phyloP scores from a whole-genome alignment of 2,888 invertebrate genomes.

The Teleogryllus oceanicus region DNA sequence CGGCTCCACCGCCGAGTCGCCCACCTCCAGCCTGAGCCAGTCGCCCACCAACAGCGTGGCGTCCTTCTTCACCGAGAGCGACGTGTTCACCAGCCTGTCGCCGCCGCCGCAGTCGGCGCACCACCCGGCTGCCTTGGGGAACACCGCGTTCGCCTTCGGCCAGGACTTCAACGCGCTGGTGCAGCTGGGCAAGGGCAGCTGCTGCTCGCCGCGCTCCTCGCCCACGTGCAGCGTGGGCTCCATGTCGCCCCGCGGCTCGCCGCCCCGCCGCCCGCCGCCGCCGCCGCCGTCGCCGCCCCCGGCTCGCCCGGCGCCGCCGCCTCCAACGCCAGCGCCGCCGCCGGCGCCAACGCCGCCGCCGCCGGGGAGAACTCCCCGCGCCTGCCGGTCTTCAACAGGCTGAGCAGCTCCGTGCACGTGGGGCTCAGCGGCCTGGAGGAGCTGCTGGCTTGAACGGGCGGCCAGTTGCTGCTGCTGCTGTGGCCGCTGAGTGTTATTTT shows the following conservation, averaged over 20 bases:
- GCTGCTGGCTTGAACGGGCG: constrained; percentile 25
- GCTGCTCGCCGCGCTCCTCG: neutral
- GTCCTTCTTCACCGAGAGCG: constrained; percentile 56
- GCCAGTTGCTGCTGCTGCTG: neutral
- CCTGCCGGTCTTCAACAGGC: constrained; percentile 75
- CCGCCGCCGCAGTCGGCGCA: constrained; percentile 28
- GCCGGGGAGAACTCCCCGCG: constrained; percentile 56
- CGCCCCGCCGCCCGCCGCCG: constrained; percentile 42
- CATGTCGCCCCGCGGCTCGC: constrained; percentile 39
- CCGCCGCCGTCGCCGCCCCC: constrained; percentile 40
- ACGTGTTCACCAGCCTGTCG: constrained; percentile 45
- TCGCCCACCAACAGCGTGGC: constrained; percentile 62
- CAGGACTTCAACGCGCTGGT: constrained; percentile 41
- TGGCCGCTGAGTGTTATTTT: neutral
- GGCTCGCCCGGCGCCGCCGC: constrained; percentile 1
- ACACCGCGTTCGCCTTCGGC: constrained; percentile 42
- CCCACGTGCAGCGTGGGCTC: neutral
- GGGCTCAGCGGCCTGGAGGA: constrained; percentile 26
- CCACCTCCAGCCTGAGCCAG: constrained; percentile 59
- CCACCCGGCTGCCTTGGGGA: constrained; percentile 42
- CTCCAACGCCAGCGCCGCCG: constrained; percentile 20
- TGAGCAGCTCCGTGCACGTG: constrained; percentile 53
- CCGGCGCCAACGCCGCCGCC: constrained; percentile 29
- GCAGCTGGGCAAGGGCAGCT: constrained; percentile 22
- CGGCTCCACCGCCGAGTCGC: constrained; percentile 56